Conservation (phyloP, 2,113 vertebrate genomes). For the Pseudopodoces humilis region DNA sequence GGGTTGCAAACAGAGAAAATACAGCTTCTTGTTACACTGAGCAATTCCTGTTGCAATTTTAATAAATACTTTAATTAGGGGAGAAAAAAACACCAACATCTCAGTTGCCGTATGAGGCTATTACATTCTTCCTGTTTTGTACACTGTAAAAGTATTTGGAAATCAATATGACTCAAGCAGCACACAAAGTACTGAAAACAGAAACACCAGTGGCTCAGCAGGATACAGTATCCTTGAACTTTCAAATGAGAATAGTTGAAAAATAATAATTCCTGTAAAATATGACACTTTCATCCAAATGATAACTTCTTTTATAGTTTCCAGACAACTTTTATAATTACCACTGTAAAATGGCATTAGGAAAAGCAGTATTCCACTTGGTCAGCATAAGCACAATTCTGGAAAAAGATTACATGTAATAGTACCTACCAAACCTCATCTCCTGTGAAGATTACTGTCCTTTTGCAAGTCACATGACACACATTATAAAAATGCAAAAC, state of each 20-base stretch:
- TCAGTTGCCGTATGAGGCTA: not conserved
- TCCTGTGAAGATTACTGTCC: not conserved
- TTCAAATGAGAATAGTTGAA: conserved; percentile 15
- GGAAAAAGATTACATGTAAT: not conserved
- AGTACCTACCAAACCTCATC: not conserved
- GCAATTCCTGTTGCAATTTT: conserved; percentile 42
- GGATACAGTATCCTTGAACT: conserved; percentile 55
- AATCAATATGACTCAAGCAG: conserved; percentile 65
- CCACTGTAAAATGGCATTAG: not conserved
- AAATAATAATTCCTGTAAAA: conserved; percentile 61
- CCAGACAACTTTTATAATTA: conserved; percentile 42
- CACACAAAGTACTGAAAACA: conserved; percentile 68
- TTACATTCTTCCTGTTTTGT: conserved; percentile 65
- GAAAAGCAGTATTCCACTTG: not conserved
- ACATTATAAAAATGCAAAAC: not conserved
- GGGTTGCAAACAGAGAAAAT: not conserved
- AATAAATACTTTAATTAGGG: conserved; percentile 58
- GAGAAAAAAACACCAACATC: not conserved
- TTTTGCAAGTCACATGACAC: not conserved
- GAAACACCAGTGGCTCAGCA: conserved; percentile 38
- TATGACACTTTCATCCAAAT: conserved; percentile 14
- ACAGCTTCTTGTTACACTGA: not conserved
- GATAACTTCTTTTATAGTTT: conserved; percentile 26
- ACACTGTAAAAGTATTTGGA: conserved; percentile 59
- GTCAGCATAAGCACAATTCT: not conserved